phyloP scores from a whole-genome alignment of 1,140 invertebrate species.

The Riptortus pedestris region DNA sequence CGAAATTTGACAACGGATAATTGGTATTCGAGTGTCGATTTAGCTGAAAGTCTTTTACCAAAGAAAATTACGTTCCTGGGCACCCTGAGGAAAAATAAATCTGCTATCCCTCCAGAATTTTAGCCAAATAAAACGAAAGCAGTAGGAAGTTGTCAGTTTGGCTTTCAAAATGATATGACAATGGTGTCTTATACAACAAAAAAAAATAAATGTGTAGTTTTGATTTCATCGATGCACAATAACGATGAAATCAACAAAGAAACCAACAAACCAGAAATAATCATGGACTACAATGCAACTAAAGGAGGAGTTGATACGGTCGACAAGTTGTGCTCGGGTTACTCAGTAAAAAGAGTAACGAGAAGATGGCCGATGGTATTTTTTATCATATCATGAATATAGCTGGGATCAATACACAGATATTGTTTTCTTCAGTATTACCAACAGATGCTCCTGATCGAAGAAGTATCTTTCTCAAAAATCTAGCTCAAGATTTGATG shows the following conservation, averaged over 20 bases:
- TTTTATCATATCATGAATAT: too few relatives aligned
- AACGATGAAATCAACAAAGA: constrained; percentile 28
- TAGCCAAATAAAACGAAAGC: constrained; percentile 20
- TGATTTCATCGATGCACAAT: constrained; percentile 33
- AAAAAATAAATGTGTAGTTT: constrained; percentile 34
- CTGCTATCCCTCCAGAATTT: neutral
- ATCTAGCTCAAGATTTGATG: too few relatives aligned
- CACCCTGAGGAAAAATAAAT: constrained; percentile 29
- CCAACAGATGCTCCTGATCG: too few relatives aligned
- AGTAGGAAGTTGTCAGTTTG: constrained; percentile 28
- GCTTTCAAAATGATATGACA: constrained; percentile 34
- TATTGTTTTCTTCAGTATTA: too few relatives aligned
- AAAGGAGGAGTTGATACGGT: constrained; percentile 43
- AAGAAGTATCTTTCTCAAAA: too few relatives aligned
- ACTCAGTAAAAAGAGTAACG: too few relatives aligned
- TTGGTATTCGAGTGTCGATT: constrained; percentile 28
- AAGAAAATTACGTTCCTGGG: constrained; percentile 28
- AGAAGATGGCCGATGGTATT: too few relatives aligned
- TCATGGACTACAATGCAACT: constrained; percentile 36
- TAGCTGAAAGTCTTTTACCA: constrained; percentile 24
- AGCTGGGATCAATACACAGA: too few relatives aligned
- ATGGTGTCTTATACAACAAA: constrained; percentile 37
- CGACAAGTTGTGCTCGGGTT: too few relatives aligned
- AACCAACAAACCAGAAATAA: constrained; percentile 36
- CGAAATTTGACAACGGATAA: constrained; percentile 32